Base-by-base conservation (phyloP, 2,888 invertebrate species). In the Epinotia brunnichana region DNA sequence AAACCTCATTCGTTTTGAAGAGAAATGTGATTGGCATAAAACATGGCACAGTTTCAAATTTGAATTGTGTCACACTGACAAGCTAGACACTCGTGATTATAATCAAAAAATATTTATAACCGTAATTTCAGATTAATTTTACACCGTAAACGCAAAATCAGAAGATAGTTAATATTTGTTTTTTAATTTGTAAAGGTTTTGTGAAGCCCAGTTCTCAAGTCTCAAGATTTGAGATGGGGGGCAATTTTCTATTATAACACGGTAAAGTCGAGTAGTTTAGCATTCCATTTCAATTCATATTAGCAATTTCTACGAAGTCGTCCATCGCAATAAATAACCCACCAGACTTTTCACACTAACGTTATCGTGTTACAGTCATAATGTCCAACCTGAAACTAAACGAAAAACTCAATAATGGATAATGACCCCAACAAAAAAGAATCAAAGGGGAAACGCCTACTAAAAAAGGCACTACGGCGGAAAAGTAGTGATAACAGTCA, bases 381-480 rank as follows among this genome's bases (percentile, higher is more conserved):
- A 92, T 92, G 92, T 85, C 84, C 79, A 81, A 82, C 77, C 79
- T 79, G 80, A 82, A 80, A 75, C 69, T 75, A 76, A 83, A 83
- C 82, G 35, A 57, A 81, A 87, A 83, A 77, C 78, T 81, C 79
- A 86, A 92, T 90, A 86, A 92, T 92, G 92, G 92, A 92, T 88
- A 90, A 92, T 92, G 92, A 92, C 85, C 90, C 91, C 79, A 90
- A 85, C 78, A 91, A 92, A 83, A 92, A 92, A 79, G 92, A 91
- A 78, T 91, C 91, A 51, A 92, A 90, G 82, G 92, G 91, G 77
- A 93, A 92, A 84, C 87, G 91, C 81, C 83, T 92, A 79, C 83
- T 91, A 61, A 92, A 92, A 81, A 92, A 90, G 83, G 90, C 88
- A 73, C 80, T 89, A 77, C 86, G 92, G 61, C 88, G 92, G 44